Base-by-base conservation (phyloP, 2,797 vertebrate genomes). In the Scomberomorus guttatus region DNA sequence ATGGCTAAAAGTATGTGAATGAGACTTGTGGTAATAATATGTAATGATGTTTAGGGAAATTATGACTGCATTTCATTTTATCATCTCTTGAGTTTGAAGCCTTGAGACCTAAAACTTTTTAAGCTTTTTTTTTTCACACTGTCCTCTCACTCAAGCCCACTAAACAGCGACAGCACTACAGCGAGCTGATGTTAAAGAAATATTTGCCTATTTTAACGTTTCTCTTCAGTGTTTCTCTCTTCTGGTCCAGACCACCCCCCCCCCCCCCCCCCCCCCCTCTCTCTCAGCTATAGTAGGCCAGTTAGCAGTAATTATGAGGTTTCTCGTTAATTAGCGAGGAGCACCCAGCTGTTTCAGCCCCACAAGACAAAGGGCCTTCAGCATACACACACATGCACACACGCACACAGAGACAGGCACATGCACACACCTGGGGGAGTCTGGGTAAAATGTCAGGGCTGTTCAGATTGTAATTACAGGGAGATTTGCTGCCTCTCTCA, bases 271-370 rank as follows among this genome's bases (percentile, higher is more conserved):
- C 32, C 54, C 57, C 65, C 48, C 69, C 73, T 71, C 70, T 79
- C n/a, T 86, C 77, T 87, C 90, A 84, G 88, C 84, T 83, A 83
- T 84, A 89, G 88, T 89, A 62, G 88, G 85, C 84, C 90, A 90
- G 90, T 93, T 92, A 94, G 89, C 90, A 82, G 93, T 94, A 93
- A 94, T 93, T 94, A 94, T 81, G 82, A 92, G 90, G 89, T 90
- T 93, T 86, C 89, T 81, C 59, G 62, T 93, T 94, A 94, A 94
- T 94, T 94, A 94, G 93, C 80, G 25, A 89, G 81, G 85, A 90
- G 91, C 91, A 93, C 90, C 93, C 93, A 94, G 93, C 92, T 94
- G 93, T 94, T 93, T 92, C 89, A 92, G 84, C 77, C 90, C 90
- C 91, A 90, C 76, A 90, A 92, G 93, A 93, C 91, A 93, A 92